Percentiles rank a stretch among this genome's conserved stretches.
Evolutionary conservation across 30 jellyfish, hydroid and myxozoan genomes (phyloP).

Genomic region (Cassiopea andromeda): DNA sequence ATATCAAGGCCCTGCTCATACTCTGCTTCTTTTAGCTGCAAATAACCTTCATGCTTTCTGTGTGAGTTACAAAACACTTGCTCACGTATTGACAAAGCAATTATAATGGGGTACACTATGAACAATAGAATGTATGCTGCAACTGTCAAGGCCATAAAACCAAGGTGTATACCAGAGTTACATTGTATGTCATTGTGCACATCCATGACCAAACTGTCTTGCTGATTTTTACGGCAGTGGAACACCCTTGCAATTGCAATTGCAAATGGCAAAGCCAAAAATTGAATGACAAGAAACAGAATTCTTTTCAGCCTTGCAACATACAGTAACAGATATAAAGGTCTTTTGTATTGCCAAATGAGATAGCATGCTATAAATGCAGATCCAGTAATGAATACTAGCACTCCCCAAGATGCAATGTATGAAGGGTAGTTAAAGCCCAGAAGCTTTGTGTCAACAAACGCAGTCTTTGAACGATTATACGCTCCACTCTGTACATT

Average conservation of each 20-base stretch:
- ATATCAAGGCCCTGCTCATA: constrained; percentile 94
- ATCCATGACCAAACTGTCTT: constrained; percentile 70
- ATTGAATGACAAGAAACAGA: constrained; percentile 70
- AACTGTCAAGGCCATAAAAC: constrained; percentile 62
- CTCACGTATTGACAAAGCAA: constrained; percentile 57
- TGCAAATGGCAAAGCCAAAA: constrained; percentile 88
- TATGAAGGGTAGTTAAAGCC: constrained; percentile 84
- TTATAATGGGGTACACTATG: constrained; percentile 70
- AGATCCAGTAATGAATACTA: constrained; percentile 60
- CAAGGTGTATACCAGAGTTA: constrained; percentile 70
- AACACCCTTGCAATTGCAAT: constrained; percentile 89
- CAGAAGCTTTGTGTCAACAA: constrained; percentile 71
- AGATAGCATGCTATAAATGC: constrained; percentile 53
- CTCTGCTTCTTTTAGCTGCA: constrained; percentile 96
- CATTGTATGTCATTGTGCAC: constrained; percentile 81
- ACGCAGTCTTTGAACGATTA: constrained; percentile 83
- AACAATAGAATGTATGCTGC: constrained; percentile 67
- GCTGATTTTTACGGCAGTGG: constrained; percentile 79
- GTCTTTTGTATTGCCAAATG: constrained; percentile 78
- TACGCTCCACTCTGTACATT: constrained; percentile 86
- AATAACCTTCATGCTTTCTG: constrained; percentile 87
- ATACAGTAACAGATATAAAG: constrained; percentile 81
- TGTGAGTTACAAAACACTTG: constrained; percentile 74
- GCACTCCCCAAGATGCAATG: constrained; percentile 82
- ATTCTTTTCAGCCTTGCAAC: constrained; percentile 87